Conservation (phyloP, 1,140 invertebrate genomes). For the Tyrophagus putrescentiae region DNA sequence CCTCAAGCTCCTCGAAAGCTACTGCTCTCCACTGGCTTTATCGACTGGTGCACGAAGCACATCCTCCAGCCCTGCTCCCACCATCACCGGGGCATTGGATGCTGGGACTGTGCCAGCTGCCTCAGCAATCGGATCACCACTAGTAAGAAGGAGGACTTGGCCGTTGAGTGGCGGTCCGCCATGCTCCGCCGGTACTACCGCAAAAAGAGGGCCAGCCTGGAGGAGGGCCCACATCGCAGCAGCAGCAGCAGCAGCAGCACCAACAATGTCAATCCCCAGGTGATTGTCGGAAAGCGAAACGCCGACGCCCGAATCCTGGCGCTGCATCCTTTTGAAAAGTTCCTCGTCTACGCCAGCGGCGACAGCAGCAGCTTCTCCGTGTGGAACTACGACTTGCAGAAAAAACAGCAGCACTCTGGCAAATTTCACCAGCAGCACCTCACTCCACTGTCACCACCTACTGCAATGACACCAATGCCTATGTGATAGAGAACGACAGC, state of each 20-base stretch:
- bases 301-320: constrained; percentile 56
- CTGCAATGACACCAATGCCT: neutral
- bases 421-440: neutral
- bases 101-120: neutral
- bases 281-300: constrained; percentile 62
- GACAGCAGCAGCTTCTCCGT: constrained; percentile 61
- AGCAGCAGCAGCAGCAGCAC: neutral
- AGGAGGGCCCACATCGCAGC: too few species aligned
- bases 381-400: constrained; percentile 13
- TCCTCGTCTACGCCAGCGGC: constrained; percentile 66
- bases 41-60: constrained; percentile 65
- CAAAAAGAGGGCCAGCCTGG: neutral
- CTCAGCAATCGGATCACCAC: neutral
- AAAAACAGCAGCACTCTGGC: neutral
- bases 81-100: too few species aligned
- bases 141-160: neutral
- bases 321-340: constrained; percentile 77
- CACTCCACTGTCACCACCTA: constrained; percentile 9
- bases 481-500: constrained; percentile 31
- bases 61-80: constrained; percentile 41
- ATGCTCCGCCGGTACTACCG: neutral
- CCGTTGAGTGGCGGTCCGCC: neutral
- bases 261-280: constrained; percentile 47
- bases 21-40: constrained; percentile 59
- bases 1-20: constrained; percentile 29